Evolutionary conservation across 2,797 vertebrate species (phyloP).

Genomic region (Sebastes miniatus): DNA sequence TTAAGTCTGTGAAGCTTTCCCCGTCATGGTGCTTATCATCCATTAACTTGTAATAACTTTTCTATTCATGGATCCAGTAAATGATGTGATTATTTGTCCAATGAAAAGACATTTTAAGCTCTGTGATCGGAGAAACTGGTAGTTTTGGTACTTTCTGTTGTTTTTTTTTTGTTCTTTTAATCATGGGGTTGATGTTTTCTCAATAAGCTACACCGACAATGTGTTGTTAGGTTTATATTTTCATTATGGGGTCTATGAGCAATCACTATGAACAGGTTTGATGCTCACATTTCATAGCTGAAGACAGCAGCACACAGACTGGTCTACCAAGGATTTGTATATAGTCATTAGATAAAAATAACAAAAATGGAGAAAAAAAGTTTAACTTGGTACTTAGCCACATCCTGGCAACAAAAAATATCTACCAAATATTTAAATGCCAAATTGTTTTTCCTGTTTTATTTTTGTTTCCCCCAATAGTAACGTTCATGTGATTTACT

Average conservation of each 20-base stretch:
- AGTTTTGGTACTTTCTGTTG: constrained; percentile 18
- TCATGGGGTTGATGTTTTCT: neutral
- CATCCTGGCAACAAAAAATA: constrained; percentile 61
- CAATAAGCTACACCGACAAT: constrained; percentile 56
- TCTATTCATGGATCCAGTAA: neutral
- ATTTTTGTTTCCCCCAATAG: neutral
- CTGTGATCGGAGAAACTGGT: constrained; percentile 44
- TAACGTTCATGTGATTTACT: constrained; percentile 51
- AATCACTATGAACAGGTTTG: neutral
- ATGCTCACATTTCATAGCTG: constrained; percentile 34
- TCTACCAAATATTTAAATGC: constrained; percentile 86
- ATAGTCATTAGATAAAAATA: constrained; percentile 60
- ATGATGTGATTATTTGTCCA: neutral
- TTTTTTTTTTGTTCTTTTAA: neutral
- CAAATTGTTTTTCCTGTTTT: constrained; percentile 68
- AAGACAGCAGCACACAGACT: constrained; percentile 22
- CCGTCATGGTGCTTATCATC: neutral
- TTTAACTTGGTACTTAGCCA: constrained; percentile 66
- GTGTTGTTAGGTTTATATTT: neutral
- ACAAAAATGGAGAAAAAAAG: constrained; percentile 1
- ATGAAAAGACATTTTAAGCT: neutral
- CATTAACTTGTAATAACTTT: neutral
- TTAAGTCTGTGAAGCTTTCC: neutral
- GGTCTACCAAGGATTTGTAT: constrained; percentile 70
- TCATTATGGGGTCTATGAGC: constrained; percentile 17